Evolutionary conservation across 2,888 invertebrate species (phyloP), one percentile per base, ranked within the genome.

Genomic region (Tipula lateralis): DNA sequence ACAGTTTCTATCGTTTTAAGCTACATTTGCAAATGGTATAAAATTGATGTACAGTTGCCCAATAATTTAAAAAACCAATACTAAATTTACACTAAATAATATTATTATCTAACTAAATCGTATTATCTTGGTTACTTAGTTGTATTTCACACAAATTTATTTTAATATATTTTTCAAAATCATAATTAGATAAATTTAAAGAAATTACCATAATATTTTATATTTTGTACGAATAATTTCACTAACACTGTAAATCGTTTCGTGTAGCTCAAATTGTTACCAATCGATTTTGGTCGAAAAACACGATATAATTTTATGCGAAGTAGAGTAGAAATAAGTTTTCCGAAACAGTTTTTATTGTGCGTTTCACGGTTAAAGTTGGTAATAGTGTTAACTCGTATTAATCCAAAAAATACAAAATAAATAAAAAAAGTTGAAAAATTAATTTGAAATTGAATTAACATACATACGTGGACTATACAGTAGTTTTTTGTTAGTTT

Each of bases 291-390:
- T 66, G 66, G 66, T 66, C 66, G 19, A 66, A 66, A 50, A 66
- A 66, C 1, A n/a, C 0, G 12, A 66, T 24, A n/a, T 66, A 24
- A 24, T 66, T 66, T 66, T 66, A 66, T 24, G 24, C 66, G 66
- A 66, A 2, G 2, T 24, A 66, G 13, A 66, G 24, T 24, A 24
- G 24, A 50, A 66, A 66, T 66, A 66, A n/a, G n/a, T 66, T 66
- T 66, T 66, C 66, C 12, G 66, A 66, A 66, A 66, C 66, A 66
- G 66, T 66, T 66, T 66, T 66, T 66, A 66, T 24, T 66, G 66
- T 66, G 24, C 24, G 24, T 66, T 66, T 24, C 66, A 66, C 66
- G 66, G 4, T 66, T 66, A 66, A 9, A 66, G 66, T 66, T 66
- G 66, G 9, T 66, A 66, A 24, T 12, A 66, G 66, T 66, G 66